phyloP scores from a whole-genome alignment of 2,888 invertebrate genomes.

The Epirrita christyi region DNA sequence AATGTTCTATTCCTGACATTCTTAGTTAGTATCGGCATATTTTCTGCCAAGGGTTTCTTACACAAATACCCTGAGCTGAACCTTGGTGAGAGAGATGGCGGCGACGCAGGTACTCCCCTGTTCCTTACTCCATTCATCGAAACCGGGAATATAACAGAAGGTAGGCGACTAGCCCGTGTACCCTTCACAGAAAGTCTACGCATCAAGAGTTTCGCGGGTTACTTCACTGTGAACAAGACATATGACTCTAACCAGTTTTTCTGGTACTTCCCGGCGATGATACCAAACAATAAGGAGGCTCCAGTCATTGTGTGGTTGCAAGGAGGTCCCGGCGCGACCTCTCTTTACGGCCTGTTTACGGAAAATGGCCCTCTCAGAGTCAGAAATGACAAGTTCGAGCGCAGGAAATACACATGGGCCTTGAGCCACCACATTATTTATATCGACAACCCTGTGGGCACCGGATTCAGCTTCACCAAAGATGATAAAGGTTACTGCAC shows the following conservation, averaged over 20 bases:
- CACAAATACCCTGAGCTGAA: conserved; percentile 67
- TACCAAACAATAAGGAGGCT: conserved; percentile 77
- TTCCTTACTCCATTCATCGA: conserved; percentile 91
- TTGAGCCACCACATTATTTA: conserved; percentile 92
- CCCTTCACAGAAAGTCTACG: conserved; percentile 84
- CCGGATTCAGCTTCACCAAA: conserved; percentile 95
- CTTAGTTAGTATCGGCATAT: conserved; percentile 47
- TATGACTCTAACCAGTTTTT: conserved; percentile 94
- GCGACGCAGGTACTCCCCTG: conserved; percentile 85
- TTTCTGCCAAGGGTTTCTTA: conserved; percentile 56
- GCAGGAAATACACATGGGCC: conserved; percentile 92
- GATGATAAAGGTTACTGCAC: conserved; percentile 90
- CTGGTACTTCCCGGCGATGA: conserved; percentile 94
- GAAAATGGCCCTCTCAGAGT: conserved; percentile 91
- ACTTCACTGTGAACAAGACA: conserved; percentile 91
- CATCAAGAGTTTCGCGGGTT: conserved; percentile 91
- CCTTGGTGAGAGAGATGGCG: conserved; percentile 58
- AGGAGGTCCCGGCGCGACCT: conserved; percentile 93
- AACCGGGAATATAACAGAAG: conserved; percentile 88
- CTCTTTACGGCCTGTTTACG: conserved; percentile 91
- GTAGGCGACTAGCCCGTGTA: conserved; percentile 82
- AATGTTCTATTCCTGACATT: conserved; percentile 40
- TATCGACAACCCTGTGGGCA: conserved; percentile 97
- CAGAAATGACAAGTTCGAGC: conserved; percentile 67
- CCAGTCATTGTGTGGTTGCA: conserved; percentile 94